Base-by-base conservation (phyloP, 2,797 vertebrate genomes). In the Muscicapa striata region DNA sequence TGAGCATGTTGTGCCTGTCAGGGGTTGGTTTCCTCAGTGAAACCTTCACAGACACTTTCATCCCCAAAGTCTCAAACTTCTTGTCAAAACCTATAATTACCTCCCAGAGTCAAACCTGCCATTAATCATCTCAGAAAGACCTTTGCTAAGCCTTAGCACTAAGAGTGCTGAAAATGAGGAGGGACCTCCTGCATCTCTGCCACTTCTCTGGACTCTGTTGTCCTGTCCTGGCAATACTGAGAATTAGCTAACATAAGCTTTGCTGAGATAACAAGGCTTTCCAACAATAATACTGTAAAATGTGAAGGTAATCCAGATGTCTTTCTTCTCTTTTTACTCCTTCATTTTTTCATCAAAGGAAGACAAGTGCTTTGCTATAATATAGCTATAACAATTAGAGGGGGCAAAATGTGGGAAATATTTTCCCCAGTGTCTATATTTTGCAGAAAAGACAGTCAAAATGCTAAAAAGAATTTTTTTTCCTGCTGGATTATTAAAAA, bases 101-200 rank as follows among this genome's bases (percentile, higher is more conserved):
- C 93, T 92, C 88, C 96, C 86, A 90, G 77, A 95, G 94, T 96
- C 91, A 97, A 88, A 97, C 66, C 89, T 97, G 89, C 84, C 94
- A 96, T 97, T 97, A 97, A 97, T 96, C 92, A 95, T 91, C 86
- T 97, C 94, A 94, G 90, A 93, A 94, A 95, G 95, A 59, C 41
- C 82, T 88, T 74, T 93, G 54, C 67, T 94, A 87, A 97, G 57
- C 93, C 70, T 91, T 34, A 87, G 74, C 57, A 80, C 89, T 93
- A 51, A 77, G 86, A 95, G 80, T 51, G n/a, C 49, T 91, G 72
- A 75, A 95, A 95, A 95, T 89, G 94, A 90, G 73, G 55, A 87
- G 83, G 77, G 68, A 92, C 90, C 91, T 68, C 64, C 92, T 93
- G 69, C 87, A 80, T 95, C 82, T 83, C 40, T 85, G 43, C 49